Evolutionary conservation across 2,888 invertebrate species (phyloP).

Genomic region (Sepiola atlantica): DNA sequence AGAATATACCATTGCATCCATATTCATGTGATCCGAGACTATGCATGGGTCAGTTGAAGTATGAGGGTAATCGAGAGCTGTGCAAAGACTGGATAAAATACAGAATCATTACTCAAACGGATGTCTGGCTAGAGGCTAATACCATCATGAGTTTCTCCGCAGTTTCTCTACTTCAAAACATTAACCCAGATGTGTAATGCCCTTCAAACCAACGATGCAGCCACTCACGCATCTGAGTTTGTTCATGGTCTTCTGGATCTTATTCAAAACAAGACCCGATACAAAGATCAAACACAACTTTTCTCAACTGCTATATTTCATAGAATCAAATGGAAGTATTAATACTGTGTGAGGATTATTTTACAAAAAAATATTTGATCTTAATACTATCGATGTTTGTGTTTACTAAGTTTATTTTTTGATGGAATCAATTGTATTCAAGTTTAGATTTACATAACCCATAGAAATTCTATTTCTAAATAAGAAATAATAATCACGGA

Average conservation of each 20-base stretch:
- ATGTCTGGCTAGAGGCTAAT: not conserved
- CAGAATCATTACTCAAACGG: not conserved
- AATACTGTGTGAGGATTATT: no score
- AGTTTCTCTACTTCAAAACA: not conserved
- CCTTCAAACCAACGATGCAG: not conserved
- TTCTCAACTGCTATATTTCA: no score
- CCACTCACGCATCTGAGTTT: not conserved
- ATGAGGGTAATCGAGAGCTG: not conserved
- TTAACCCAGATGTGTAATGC: not conserved
- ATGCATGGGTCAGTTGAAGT: not conserved
- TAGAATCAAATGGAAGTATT: no score
- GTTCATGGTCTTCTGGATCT: not conserved
- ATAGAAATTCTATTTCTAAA: no score
- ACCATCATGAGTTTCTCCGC: not conserved
- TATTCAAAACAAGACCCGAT: not conserved
- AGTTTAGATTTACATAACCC: no score
- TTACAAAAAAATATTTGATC: no score
- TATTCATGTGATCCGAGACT: not conserved
- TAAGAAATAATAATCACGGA: no score
- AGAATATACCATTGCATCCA: not conserved
- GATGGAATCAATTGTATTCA: no score
- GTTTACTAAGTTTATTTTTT: no score
- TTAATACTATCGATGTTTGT: no score
- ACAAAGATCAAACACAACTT: no score
- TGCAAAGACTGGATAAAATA: not conserved